Evolutionary conservation across 2,113 vertebrate species (phyloP).

Genomic region (Pelusios castaneus): DNA sequence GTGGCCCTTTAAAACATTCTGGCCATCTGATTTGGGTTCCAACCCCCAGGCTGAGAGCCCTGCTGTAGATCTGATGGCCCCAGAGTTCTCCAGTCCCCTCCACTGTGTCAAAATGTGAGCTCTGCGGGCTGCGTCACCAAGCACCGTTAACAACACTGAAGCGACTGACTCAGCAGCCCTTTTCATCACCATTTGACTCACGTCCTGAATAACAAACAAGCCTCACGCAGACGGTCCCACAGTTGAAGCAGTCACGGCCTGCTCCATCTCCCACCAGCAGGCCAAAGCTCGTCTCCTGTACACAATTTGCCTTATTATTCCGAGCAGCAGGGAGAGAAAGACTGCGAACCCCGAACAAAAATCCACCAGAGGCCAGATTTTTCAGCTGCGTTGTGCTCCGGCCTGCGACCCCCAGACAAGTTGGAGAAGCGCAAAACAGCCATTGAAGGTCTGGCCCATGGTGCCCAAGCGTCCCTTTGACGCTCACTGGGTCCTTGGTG

Average conservation of each 20-base stretch:
- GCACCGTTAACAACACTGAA: background rate
- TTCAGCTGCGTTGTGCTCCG: background rate
- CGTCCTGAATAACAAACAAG: background rate
- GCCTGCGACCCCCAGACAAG: background rate
- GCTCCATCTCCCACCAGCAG: background rate
- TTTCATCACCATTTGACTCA: conserved; percentile 1
- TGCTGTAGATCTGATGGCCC: background rate
- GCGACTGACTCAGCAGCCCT: conserved; percentile 38
- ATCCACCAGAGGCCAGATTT: background rate
- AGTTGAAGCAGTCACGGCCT: background rate
- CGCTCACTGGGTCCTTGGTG: conserved; percentile 16
- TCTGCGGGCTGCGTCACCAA: conserved; percentile 29
- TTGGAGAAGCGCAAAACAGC: background rate
- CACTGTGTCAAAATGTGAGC: background rate
- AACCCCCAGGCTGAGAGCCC: too few relatives aligned
- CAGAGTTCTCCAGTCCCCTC: background rate
- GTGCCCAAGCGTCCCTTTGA: background rate
- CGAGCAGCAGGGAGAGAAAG: background rate
- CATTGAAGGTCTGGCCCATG: background rate
- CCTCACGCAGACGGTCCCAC: background rate
- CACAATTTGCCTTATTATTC: background rate
- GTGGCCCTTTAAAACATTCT: background rate
- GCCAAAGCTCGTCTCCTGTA: background rate
- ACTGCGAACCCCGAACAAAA: background rate
- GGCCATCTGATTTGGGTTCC: too few relatives aligned